phyloP scores from a whole-genome alignment of 2,888 invertebrate genomes.

The Meganola albula region DNA sequence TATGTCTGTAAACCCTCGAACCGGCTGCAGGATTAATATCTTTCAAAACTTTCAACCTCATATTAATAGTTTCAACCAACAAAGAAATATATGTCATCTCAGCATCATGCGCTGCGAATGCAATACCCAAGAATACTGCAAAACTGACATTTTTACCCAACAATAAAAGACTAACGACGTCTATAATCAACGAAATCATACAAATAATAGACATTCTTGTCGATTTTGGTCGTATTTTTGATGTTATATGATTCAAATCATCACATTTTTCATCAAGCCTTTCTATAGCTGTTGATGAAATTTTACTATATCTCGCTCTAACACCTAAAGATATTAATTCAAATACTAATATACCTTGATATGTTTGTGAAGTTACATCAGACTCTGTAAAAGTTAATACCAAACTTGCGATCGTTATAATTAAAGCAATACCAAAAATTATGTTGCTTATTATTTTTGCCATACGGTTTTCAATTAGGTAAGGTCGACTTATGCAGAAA shows the following conservation, averaged over 20 bases:
- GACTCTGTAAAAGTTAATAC: slow-evolving; percentile 26
- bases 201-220: slow-evolving; percentile 17
- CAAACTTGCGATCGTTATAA: slow-evolving; percentile 16
- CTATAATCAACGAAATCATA: slow-evolving; percentile 30
- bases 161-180: slow-evolving; percentile 31
- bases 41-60: slow-evolving; percentile 30
- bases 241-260: slow-evolving; percentile 22
- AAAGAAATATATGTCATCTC: slow-evolving; percentile 45
- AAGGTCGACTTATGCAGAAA: slow-evolving; percentile 46
- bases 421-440: slow-evolving; percentile 24
- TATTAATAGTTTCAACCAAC: slow-evolving; percentile 44
- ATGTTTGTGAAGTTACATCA: slow-evolving; percentile 13
- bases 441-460: slow-evolving; percentile 31
- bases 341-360: slow-evolving; percentile 26
- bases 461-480: slow-evolving; percentile 28
- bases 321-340: slow-evolving; percentile 30
- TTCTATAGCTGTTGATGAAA: slow-evolving; percentile 30
- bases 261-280: slow-evolving; percentile 43
- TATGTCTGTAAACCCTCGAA: slow-evolving; percentile 43
- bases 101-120: slow-evolving; percentile 44
- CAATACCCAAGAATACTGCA: slow-evolving; percentile 29
- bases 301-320: slow-evolving; percentile 24
- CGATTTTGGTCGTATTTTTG: slow-evolving; percentile 19
- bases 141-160: slow-evolving; percentile 19
- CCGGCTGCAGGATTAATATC: slow-evolving; percentile 28